Evolutionary conservation across 2,797 vertebrate species (phyloP).

Genomic region (Choloepus didactylus): DNA sequence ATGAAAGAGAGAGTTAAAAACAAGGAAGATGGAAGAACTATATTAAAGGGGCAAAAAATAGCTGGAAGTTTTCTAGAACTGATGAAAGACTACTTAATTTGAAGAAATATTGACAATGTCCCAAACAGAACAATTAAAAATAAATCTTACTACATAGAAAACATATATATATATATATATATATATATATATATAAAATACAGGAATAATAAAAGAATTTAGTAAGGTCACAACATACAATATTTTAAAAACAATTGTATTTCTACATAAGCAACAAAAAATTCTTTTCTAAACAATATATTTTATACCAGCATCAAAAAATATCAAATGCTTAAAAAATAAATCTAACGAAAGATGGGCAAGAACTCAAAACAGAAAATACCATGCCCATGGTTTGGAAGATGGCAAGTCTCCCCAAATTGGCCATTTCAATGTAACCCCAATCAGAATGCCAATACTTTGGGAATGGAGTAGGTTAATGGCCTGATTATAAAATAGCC

Average conservation of each 20-base stretch:
- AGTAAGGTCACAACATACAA: conserved; percentile 17
- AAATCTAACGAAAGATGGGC: neutral
- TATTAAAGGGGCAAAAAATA: neutral
- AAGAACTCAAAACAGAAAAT: neutral
- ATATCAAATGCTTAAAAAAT: neutral
- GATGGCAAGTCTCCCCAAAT: neutral
- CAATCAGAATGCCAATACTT: neutral
- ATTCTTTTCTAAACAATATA: neutral
- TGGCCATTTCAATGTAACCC: neutral
- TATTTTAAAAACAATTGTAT: conserved; percentile 28
- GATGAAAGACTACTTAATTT: neutral
- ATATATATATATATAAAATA: neutral
- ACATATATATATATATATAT: neutral
- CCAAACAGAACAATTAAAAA: conserved; percentile 13
- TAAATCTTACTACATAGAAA: neutral
- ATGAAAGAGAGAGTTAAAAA: conserved; percentile 4
- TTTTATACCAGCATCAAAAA: conserved; percentile 8
- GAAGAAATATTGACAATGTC: neutral
- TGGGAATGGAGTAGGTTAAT: neutral
- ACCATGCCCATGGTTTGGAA: neutral
- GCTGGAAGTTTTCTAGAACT: neutral
- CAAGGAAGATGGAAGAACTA: neutral
- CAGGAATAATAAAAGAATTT: conserved; percentile 39
- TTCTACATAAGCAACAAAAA: neutral
- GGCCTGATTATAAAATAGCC: neutral